Evolutionary conservation across 2,113 vertebrate species (phyloP).

Genomic region (Microtus montanus): DNA sequence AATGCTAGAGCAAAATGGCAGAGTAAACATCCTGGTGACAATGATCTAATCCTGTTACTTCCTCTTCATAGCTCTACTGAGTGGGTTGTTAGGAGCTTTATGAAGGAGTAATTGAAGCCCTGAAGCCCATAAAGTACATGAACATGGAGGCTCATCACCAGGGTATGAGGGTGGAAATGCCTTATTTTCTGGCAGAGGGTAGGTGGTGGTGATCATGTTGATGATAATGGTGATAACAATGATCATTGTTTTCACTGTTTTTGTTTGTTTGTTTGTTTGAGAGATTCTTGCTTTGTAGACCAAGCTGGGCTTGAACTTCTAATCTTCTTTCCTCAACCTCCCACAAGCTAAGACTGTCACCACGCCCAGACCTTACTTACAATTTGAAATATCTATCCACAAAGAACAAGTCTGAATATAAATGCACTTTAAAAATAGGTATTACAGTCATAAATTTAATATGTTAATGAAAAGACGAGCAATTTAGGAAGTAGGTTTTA

Average conservation of each 20-base stretch:
- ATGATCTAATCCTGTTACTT: not conserved
- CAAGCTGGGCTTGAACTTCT: not conserved
- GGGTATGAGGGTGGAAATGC: accelerated
- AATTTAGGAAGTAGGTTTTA: constrained; percentile 25
- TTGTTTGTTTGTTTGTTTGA: not conserved
- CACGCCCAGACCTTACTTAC: not conserved
- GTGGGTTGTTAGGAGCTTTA: not conserved
- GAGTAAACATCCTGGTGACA: not conserved
- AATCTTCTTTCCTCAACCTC: not conserved
- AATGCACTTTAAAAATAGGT: not conserved
- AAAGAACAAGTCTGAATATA: not conserved
- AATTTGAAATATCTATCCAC: not conserved
- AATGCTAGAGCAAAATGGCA: constrained; percentile 6
- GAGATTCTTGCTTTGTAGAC: not conserved
- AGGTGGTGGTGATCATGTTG: not conserved
- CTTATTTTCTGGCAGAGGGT: not conserved
- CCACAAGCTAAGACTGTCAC: not conserved
- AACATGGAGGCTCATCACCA: not conserved
- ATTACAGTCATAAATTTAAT: not conserved
- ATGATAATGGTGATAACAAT: not conserved
- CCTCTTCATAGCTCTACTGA: not conserved
- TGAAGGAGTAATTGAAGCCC: not conserved
- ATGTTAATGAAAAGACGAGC: constrained; percentile 44
- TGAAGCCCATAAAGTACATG: not conserved
- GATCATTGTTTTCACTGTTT: not conserved